Evolutionary conservation across 1,140 invertebrate species (phyloP), one percentile per base, ranked within the genome.

Genomic region (Panagrolaimus sp.): DNA sequence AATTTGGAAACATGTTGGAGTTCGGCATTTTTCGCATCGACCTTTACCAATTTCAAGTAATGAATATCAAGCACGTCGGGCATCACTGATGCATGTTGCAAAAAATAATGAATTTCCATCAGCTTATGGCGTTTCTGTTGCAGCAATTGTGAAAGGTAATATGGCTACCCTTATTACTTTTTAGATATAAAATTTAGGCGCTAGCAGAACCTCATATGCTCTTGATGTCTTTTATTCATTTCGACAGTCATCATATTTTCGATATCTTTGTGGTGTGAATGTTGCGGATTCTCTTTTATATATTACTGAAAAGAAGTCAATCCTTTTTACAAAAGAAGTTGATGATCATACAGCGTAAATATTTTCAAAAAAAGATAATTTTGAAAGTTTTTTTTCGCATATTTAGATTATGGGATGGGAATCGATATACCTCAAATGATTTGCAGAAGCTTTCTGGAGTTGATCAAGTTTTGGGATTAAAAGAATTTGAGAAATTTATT

Each of bases 181-280:
- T 5, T 65, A 23, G 8, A 5, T 44, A 7, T 16, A 14, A 65
- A 5, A 9, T 61, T 23, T 66, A 47, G 43, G 53, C 7, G 25
- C 67, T 0, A 57, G 53, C 1, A n/a, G 38, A 63, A 20, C 44
- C 51, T 20, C 67, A 38, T 72, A 62, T 45, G 77, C 79, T 14
- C 78, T 78, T 13, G 78, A 80, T 66, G 80, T 80, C n/a, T 78
- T 75, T 23, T 64, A 80, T 67, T 57, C 73, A 1, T 80, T 78
- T 57, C 67, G 81, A 7, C 79, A 81, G 45, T 75, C 69, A 31
- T 69, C 78, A 13, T 43, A 67, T 61, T 79, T 78, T 63, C 74
- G 78, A 45, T 81, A 81, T 57, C 65, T 81, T 7, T 72, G 45
- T 31, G 81, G 79, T n/a, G 43, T 74, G 20, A 65, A 20, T 53